Evolutionary conservation across 2,888 invertebrate genomes (phyloP), one percentile per base, ranked within the genome.

Genomic region (Callyntrura guangdongensis): DNA sequence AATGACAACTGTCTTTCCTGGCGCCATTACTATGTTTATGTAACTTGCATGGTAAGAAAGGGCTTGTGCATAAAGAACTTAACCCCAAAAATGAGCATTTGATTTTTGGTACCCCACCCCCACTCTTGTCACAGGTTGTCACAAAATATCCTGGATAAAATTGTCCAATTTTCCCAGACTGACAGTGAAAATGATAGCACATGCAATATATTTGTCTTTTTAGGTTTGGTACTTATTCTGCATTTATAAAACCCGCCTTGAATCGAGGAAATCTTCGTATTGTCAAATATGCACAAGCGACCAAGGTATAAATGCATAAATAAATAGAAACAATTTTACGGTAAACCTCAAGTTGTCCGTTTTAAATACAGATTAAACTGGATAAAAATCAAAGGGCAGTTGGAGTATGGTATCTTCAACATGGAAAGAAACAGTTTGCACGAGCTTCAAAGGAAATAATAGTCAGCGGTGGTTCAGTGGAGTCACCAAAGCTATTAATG

Each of bases 1-100:
- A 95, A 93, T 98, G 98, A 92, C n/a, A n/a, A n/a, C n/a, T n/a
- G n/a, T n/a, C n/a, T 56, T 11, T 47, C 11, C 47, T 5, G 47
- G 47, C 47, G 47, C 47, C 11, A 47, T 59, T 4, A 59, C 56
- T n/a, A 59, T 59, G 8, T 59, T 9, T 59, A 59, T 59, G 14
- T 14, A n/a, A n/a, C n/a, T n/a, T n/a, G n/a, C n/a, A n/a, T n/a
- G n/a, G n/a, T n/a, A n/a, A n/a, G n/a, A n/a, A n/a, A n/a, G n/a
- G n/a, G n/a, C n/a, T n/a, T n/a, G n/a, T n/a, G n/a, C n/a, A n/a
- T n/a, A n/a, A n/a, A n/a, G n/a, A n/a, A n/a, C n/a, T n/a, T n/a
- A n/a, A n/a, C n/a, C n/a, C n/a, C n/a, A n/a, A n/a, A n/a, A n/a
- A n/a, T n/a, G n/a, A n/a, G n/a, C n/a, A n/a, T n/a, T n/a, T n/a